Evolutionary conservation across 2,797 vertebrate genomes (phyloP), one percentile per base, ranked within the genome.

Genomic region (Lepus townsendii): DNA sequence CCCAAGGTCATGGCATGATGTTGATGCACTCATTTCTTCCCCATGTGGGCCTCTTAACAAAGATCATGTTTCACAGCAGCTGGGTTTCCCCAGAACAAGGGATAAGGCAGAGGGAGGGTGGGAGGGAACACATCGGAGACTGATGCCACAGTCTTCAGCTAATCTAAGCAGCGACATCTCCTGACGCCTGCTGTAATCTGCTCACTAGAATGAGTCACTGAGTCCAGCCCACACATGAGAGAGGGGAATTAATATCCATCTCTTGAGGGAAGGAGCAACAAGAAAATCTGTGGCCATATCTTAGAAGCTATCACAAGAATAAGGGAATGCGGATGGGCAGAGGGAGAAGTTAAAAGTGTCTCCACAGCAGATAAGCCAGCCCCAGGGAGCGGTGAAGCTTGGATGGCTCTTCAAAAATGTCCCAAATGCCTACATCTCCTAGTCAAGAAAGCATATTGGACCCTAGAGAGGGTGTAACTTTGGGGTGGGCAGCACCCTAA

Each of bases 141-240:
- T 52, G 35, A 89, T 73, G 50, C 26, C 76, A 50, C 16, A 3
- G 17, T 60, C 82, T 87, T 95, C 80, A 88, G 54, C 20, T 77
- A 65, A 62, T 90, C 72, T 75, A 73, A 42, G 42, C 35, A 30
- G 16, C 32, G 50, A 76, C 50, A 80, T 68, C 8, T 38, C 10
- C 65, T 63, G 42, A 7, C 0, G 0, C 9, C 85, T 90, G 77
- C 62, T 17, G 0, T 62, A 68, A 90, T 30, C 72, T 76, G 11
- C 10, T 50, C 63, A 50, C 66, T 80, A 27, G 73, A 65, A 63
- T 96, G 82, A 92, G 24, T 88, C 57, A 69, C 26, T 52, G 35
- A 82, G 54, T 52, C 54, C 38, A 77, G 35, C 22, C 57, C 17
- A 17, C 50, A 80, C 63, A 63, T 3, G 78, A 87, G 17, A 26